These are phyloP conservation scores for Calameuta idolon DNA, from an alignment of 2,888 invertebrate species.

Conservation along the genomic window DNA sequence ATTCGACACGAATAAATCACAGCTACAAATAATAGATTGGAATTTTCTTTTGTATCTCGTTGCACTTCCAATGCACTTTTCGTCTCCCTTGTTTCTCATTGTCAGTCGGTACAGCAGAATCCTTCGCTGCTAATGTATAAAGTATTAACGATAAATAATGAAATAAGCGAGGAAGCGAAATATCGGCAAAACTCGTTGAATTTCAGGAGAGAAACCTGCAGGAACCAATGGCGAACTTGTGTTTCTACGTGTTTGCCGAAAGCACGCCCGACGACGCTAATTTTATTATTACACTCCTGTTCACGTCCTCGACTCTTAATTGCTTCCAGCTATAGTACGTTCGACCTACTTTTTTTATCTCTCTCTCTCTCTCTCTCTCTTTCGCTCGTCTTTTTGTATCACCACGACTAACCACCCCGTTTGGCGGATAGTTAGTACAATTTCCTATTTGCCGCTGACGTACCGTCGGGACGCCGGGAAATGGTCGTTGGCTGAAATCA, in stretches of 20 bases:
- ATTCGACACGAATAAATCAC: background rate
- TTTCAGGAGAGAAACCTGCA: background rate
- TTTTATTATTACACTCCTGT: constrained; percentile 20
- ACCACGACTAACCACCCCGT: constrained; percentile 8
- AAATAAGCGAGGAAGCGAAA: background rate
- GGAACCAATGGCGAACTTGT: background rate
- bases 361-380: background rate
- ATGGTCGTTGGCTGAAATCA: constrained; percentile 4
- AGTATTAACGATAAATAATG: background rate
- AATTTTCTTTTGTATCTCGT: background rate
- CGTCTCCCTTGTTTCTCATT: background rate
- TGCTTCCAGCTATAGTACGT: constrained; percentile 8
- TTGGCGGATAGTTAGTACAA: constrained; percentile 31
- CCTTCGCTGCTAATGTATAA: background rate
- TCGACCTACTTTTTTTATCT: background rate
- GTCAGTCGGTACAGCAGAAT: background rate
- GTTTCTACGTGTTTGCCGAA: constrained; percentile 3
- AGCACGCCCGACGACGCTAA: constrained; percentile 17
- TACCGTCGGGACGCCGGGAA: constrained; percentile 17
- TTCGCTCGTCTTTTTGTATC: background rate
- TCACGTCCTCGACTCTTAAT: constrained; percentile 21
- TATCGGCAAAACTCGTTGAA: background rate
- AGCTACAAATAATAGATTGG: background rate
- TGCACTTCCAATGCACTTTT: background rate
- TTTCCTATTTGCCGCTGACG: constrained; percentile 28